phyloP scores from a whole-genome alignment of 2,888 invertebrate species.

The Perizoma affinitatum region DNA sequence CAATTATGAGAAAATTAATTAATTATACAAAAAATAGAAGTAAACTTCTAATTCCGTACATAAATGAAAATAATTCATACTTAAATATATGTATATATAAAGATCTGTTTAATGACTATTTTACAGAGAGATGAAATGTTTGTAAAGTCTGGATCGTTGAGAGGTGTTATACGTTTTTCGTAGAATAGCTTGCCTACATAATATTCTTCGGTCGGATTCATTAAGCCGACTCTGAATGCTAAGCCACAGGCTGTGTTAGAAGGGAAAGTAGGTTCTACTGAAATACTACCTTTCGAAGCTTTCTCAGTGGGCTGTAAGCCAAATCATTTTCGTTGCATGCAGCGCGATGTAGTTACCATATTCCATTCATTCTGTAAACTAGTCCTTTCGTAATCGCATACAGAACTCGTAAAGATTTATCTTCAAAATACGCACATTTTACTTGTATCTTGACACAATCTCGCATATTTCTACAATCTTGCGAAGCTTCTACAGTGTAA shows the following conservation, averaged over 20 bases:
- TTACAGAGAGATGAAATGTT: no score
- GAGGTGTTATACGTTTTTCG: no score
- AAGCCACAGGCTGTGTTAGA: constrained; percentile 11
- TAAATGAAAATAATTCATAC: no score
- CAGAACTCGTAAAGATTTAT: constrained; percentile 6
- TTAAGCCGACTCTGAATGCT: constrained; percentile 4
- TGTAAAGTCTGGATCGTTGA: no score
- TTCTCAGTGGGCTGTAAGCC: constrained; percentile 16
- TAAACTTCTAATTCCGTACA: no score
- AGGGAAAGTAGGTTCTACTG: constrained; percentile 23
- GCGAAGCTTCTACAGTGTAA: constrained; percentile 17
- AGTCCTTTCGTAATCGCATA: constrained; percentile 9
- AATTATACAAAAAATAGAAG: no score
- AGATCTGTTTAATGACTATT: no score
- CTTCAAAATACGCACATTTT: constrained; percentile 13
- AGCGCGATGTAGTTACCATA: constrained; percentile 5
- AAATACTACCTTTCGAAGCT: constrained; percentile 19
- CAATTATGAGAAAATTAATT: no score
- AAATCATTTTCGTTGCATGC: constrained; percentile 14
- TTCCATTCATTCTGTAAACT: constrained; percentile 24
- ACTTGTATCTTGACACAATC: constrained; percentile 26
- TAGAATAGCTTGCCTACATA: not conserved
- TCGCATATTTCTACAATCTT: constrained; percentile 23
- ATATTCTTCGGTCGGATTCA: constrained; percentile 2
- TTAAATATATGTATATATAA: no score